phyloP scores from a whole-genome alignment of 2,888 invertebrate genomes.

The Diogma glabrata region DNA sequence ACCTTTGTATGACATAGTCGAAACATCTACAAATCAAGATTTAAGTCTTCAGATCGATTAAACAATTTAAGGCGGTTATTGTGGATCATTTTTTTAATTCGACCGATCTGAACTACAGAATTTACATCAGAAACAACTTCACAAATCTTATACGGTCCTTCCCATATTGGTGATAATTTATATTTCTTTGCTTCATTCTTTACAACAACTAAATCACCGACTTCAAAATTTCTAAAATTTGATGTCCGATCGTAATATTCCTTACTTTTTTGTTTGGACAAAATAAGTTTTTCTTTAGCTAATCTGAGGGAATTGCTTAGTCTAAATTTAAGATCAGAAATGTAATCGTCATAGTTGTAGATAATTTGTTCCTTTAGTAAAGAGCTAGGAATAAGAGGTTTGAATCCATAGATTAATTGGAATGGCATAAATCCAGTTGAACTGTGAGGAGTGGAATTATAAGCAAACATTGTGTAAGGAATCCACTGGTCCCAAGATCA shows the following conservation, averaged over 20 bases:
- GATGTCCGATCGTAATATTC: background rate
- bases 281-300: background rate
- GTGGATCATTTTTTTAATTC: background rate
- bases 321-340: conserved; percentile 6
- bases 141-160: background rate
- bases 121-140: background rate
- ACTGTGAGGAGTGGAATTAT: conserved; percentile 25
- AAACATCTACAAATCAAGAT: too few relatives aligned
- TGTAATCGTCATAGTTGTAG: conserved; percentile 21
- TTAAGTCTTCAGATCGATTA: too few relatives aligned
- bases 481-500: conserved; percentile 28
- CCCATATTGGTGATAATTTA: background rate
- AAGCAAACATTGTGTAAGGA: conserved; percentile 24
- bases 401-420: conserved; percentile 28
- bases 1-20: too few relatives aligned
- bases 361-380: conserved; percentile 16
- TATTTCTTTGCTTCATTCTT: background rate
- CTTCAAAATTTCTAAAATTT: background rate
- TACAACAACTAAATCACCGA: background rate
- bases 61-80: conserved; percentile 4
- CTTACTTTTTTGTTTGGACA: background rate
- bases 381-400: conserved; percentile 24
- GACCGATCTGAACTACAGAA: background rate
- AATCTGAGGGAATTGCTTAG: background rate
- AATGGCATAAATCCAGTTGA: conserved; percentile 27